These are phyloP conservation scores for Spilosoma lubricipeda DNA, from an alignment of 2,888 invertebrate species.

Conservation along the genomic window DNA sequence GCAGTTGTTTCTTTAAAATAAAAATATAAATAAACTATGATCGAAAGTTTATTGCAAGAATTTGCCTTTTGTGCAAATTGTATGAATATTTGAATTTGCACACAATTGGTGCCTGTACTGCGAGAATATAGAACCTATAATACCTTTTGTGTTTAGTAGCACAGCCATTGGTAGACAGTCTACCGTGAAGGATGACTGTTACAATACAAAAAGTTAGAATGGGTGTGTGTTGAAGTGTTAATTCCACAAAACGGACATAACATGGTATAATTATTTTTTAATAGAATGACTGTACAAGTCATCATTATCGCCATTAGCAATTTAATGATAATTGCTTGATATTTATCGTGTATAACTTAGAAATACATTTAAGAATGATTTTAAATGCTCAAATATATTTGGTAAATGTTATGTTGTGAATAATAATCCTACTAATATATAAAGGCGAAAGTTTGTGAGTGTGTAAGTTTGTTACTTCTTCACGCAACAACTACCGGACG, in stretches of 20 bases:
- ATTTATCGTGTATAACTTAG: neutral
- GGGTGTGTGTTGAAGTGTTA: neutral
- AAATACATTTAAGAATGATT: neutral
- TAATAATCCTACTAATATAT: too few species aligned
- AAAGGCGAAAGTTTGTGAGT: too few species aligned
- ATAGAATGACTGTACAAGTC: neutral
- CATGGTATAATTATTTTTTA: neutral
- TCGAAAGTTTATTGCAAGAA: too few species aligned
- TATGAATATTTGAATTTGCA: slow-evolving; percentile 28
- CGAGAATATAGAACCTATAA: neutral
- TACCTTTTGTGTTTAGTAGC: slow-evolving; percentile 5
- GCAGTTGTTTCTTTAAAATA: too few species aligned
- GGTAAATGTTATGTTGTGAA: too few species aligned
- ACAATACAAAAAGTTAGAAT: slow-evolving; percentile 7
- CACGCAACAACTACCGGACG: too few species aligned
- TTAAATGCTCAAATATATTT: neutral
- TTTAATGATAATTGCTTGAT: neutral
- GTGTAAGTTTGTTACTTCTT: too few species aligned
- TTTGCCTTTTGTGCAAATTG: neutral
- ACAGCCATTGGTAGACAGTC: slow-evolving; percentile 18
- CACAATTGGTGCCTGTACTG: slow-evolving; percentile 7
- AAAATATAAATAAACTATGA: too few species aligned
- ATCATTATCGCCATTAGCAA: neutral
- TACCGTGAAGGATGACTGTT: slow-evolving; percentile 40
- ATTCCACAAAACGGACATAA: neutral